Evolutionary conservation across 2,888 invertebrate genomes (phyloP), one percentile per base, ranked within the genome.

Genomic region (Meiosimyza platycephala): DNA sequence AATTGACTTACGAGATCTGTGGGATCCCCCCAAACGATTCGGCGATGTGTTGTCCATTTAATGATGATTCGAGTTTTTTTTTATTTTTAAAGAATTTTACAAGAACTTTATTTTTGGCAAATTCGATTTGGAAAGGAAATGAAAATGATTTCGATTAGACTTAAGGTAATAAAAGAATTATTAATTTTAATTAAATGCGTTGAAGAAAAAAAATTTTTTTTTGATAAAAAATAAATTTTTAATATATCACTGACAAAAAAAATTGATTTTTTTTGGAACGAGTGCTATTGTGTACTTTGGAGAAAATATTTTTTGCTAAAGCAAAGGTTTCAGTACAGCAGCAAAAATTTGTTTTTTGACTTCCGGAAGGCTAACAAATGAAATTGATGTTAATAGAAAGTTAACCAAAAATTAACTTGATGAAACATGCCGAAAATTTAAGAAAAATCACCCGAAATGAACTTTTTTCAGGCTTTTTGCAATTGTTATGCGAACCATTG

Each of bases 161-260:
- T 74, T 72, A n/a, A 60, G 22, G 9, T 57, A 47, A 48, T 57
- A 7, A 60, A 60, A 28, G 67, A 74, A 72, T 65, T 74, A 62
- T 51, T 52, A 73, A 71, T 74, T 74, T 72, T 60, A 69, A 72
- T 55, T 66, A 72, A 71, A 64, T 55, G 55, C 69, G 67, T 68
- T 54, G 57, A 50, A 62, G 68, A 69, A 72, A 70, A 73, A 72
- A 59, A 71, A 66, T 70, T 75, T 74, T 75, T n/a, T 72, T 70
- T 72, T 70, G n/a, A 48, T 71, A 69, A 74, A 68, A 75, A 75
- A 72, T 64, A 69, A 74, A 63, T 72, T 67, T 75, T 65, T 70
- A 67, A 63, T 68, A 68, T 74, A 51, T 74, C 72, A 66, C 72
- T 72, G 64, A 72, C 71, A 73, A 72, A 74, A 69, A 62, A 48